Base-by-base conservation (phyloP, 2,888 invertebrate species). In the Erebia palarica region DNA sequence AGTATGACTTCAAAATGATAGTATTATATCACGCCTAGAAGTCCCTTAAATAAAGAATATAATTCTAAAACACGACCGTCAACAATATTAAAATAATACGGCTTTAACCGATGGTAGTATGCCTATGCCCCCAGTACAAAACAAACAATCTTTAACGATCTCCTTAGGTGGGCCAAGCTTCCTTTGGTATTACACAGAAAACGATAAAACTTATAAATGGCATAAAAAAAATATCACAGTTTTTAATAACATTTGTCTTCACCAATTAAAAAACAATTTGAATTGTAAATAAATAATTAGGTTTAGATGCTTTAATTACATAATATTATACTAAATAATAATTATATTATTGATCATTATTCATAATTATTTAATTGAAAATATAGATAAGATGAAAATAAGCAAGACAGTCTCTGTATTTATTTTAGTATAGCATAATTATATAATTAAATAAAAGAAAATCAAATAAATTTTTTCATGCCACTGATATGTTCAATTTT, bases 401-500 rank as follows among this genome's bases (percentile, higher is more conserved):
- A 67, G 86, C 82, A 84, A 84, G 88, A 88, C 87, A 86, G 85
- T 88, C 87, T 89, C 88, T 92, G 92, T 93, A 93, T 92, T 93
- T 93, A 93, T 93, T 93, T 91, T 92, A 93, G 89, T 86, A 88
- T 91, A 91, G 86, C 81, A 82, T 88, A 84, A 84, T 88, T 86
- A 87, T 92, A 89, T 91, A 91, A 92, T 90, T 89, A 89, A 91
- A 90, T 89, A 89, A 91, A 90, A 86, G 86, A 87, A 89, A 89
- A 90, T 88, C 84, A 88, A 91, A 91, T 92, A 91, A 91, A 92
- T 91, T 93, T 92, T 75, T 92, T 92, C 92, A 93, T 87, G 91
- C 89, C 90, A 92, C 91, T 90, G 90, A 90, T 69, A 74, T 76
- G 73, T 72, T 73, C 75, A 79, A 82, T 53, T 68, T 70, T 72